Percentiles rank a stretch among this genome's conserved stretches.
These are phyloP conservation scores for Rhopalosiphum maidis DNA, from an alignment of 1,140 invertebrate genomes.

Conservation along the genomic window DNA sequence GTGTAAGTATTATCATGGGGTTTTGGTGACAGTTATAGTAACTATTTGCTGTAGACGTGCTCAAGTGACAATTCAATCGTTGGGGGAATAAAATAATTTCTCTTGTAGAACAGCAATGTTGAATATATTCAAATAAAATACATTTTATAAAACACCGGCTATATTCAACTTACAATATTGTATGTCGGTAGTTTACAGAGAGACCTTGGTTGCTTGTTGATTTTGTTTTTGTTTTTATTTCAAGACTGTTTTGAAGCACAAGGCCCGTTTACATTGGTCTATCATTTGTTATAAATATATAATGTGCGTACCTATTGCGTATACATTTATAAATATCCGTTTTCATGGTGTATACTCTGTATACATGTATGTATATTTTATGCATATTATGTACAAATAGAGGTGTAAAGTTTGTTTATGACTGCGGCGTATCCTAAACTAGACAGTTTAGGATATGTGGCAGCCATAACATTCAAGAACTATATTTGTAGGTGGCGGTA, in stretches of 20 bases:
- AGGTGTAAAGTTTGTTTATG: background rate
- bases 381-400: conserved; percentile 1
- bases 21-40: background rate
- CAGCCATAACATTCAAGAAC: background rate
- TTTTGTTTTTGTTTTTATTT: background rate
- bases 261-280: background rate
- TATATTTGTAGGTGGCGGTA: background rate
- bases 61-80: background rate
- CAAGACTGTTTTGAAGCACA: background rate
- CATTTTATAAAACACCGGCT: background rate
- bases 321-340: background rate
- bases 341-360: background rate
- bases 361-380: background rate
- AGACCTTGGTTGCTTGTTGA: background rate
- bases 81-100: background rate
- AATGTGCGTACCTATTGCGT: background rate
- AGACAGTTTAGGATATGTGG: background rate
- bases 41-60: background rate
- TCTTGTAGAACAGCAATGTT: background rate
- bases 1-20: background rate
- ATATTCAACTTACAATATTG: background rate
- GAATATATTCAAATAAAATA: background rate
- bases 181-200: background rate
- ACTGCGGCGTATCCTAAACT: background rate
- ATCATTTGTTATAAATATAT: background rate